phyloP scores from a whole-genome alignment of 2,888 invertebrate genomes.

The Charanyca ferruginea region DNA sequence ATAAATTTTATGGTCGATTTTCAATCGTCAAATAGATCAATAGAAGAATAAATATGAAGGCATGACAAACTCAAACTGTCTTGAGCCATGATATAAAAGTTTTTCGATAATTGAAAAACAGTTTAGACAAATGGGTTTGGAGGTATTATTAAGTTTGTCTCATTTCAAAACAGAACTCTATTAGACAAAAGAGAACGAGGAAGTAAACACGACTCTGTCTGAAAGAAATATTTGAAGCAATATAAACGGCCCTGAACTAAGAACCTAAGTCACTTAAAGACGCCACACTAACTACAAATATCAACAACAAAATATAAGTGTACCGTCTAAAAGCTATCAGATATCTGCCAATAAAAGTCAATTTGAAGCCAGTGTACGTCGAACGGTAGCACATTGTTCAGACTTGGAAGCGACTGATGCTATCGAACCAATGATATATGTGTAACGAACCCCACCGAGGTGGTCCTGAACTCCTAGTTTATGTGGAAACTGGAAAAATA shows the following conservation, averaged over 20 bases:
- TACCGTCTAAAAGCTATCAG: conserved; percentile 64
- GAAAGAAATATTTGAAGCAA: conserved; percentile 6
- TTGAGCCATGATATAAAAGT: no score
- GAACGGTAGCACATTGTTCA: conserved; percentile 67
- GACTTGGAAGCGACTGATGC: conserved; percentile 62
- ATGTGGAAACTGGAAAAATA: conserved; percentile 64
- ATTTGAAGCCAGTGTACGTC: conserved; percentile 64
- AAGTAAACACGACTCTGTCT: neutral
- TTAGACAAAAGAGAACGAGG: neutral
- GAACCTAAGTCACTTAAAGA: conserved; percentile 42
- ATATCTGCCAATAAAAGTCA: conserved; percentile 68
- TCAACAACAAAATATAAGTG: conserved; percentile 67
- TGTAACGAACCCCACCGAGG: conserved; percentile 65
- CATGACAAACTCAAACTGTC: no score
- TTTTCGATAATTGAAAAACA: no score
- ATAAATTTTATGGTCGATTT: no score
- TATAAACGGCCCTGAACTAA: conserved; percentile 22
- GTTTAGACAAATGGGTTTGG: no score
- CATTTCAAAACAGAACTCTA: no score
- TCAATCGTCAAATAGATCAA: no score
- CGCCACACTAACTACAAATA: conserved; percentile 60
- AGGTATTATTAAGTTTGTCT: no score
- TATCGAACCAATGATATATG: conserved; percentile 67
- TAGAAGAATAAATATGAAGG: no score
- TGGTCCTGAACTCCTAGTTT: conserved; percentile 62